Base-by-base conservation (phyloP, 2,797 vertebrate species). In the Sphenodon punctatus region DNA sequence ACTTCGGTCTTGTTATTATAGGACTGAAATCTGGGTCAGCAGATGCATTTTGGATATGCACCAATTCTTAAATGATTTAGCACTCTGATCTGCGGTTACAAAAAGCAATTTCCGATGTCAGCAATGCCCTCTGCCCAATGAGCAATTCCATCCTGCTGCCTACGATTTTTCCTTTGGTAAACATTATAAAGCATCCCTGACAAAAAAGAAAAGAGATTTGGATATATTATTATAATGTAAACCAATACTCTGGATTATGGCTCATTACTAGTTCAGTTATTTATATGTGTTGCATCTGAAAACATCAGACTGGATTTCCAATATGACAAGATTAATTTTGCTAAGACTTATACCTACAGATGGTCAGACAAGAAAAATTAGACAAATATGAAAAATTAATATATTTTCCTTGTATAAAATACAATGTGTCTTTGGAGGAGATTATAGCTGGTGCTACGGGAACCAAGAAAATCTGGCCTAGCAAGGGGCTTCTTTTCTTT, bases 381-480 rank as follows among this genome's bases (percentile, higher is more conserved):
- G 96, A 97, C 96, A 97, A 97, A 97, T 97, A 97, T 96, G 96
- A 97, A 97, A 97, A 97, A 97, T 96, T 97, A 97, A 98, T 97
- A 97, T 96, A 96, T 97, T 96, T 94, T 95, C 96, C 96, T 95
- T 94, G 95, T 93, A 90, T 95, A 94, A 95, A 96, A 96, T 96
- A 95, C 93, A 95, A 97, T 97, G 97, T 95, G 96, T 97, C 95
- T 97, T 95, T 95, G 89, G 90, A 68, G n/a, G 93, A 96, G 96
- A 97, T 97, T 97, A 98, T 94, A 94, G 94, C 93, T 94, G 95
- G 95, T 97, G 97, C 96, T 97, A 96, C 96, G 95, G 95, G 79
- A 63, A 85, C 71, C 60, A 90, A 83, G 77, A 91, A 89, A 82
- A 93, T 86, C 75, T 65, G 74, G 58, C 82, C 63, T 81, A 72